Conservation (phyloP, 2,113 vertebrate genomes). For the Prionailurus bengalensis region DNA sequence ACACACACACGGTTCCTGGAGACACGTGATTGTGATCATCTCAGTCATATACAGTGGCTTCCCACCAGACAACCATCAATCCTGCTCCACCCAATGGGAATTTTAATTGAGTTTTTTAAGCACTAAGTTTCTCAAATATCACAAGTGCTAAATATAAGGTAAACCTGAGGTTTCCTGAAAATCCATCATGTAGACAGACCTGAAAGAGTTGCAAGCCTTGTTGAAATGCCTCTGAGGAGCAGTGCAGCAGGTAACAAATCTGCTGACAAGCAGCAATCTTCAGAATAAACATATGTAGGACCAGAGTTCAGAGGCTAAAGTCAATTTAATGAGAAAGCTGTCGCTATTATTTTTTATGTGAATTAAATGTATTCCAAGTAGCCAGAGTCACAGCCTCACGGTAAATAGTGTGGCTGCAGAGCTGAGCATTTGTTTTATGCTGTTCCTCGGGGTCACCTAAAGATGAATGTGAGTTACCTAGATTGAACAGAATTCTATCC, state of each 20-base stretch:
- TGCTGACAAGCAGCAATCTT: slow-evolving; percentile 48
- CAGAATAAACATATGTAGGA: slow-evolving; percentile 69
- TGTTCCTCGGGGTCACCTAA: slow-evolving; percentile 56
- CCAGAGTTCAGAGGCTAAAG: slow-evolving; percentile 74
- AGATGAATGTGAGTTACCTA: slow-evolving; percentile 64
- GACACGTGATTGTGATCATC: slow-evolving; percentile 31
- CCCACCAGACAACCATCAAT: background rate
- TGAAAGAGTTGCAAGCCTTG: slow-evolving; percentile 21
- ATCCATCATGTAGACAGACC: background rate
- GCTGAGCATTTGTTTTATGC: slow-evolving; percentile 56
- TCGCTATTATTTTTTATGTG: slow-evolving; percentile 40
- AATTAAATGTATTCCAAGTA: slow-evolving; percentile 74
- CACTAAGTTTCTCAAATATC: slow-evolving; percentile 29
- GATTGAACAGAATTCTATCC: slow-evolving; percentile 57
- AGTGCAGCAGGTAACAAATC: slow-evolving; percentile 52
- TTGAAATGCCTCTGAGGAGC: slow-evolving; percentile 51
- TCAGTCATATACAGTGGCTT: slow-evolving; percentile 45
- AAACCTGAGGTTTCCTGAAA: slow-evolving; percentile 45
- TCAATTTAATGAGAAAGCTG: slow-evolving; percentile 76
- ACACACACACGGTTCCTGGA: background rate
- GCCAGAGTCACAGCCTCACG: slow-evolving; percentile 19
- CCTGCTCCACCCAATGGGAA: background rate
- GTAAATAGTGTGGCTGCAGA: slow-evolving; percentile 58
- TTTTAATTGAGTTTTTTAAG: slow-evolving; percentile 56
- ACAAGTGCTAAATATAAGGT: slow-evolving; percentile 50